Evolutionary conservation across 92 coral and sea anemone genomes (phyloP), one percentile per base, ranked within the genome.

Genomic region (Galaxea fascicularis): DNA sequence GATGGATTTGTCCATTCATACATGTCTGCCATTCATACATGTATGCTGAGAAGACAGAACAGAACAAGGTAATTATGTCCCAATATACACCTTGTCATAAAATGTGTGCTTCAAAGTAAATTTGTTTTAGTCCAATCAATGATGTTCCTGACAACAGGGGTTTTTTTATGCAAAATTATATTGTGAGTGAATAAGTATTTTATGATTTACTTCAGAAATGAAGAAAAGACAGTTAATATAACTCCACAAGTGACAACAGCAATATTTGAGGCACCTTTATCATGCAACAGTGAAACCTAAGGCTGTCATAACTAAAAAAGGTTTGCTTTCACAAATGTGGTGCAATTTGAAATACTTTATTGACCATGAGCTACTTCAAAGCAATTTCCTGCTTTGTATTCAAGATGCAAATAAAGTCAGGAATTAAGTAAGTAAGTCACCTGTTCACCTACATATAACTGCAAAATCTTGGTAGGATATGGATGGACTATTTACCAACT

Each of bases 11-110:
- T 13, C 22, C 17, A 11, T n/a, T 75, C 22, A 49, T 49, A 49
- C 11, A 49, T 10, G 27, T 73, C 30, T 27, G 24, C 68, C 17
- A 11, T n/a, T 75, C 22, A 49, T 49, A 49, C 11, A 49, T 10
- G 27, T 73, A 31, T 27, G 24, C 68, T 26, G 31, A 63, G 68
- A 57, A 6, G 30, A 39, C 63, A 60, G 30, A 76, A 77, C 24
- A 27, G 56, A 62, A 44, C 24, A 14, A 21, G 44, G 71, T 26
- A 62, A 77, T 77, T 77, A 75, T 67, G 31, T 57, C 67, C 66
- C 20, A 8, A 29, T 16, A 56, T 52, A 27, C 24, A 31, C 56
- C 80, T 51, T 21, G 52, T 27, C 27, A 0, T 25, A 75, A 75
- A 39, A 67, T 12, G 41, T 45, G 8, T 10, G 35, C 16, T 12